Conservation (phyloP, 2,113 vertebrate genomes). For the Forbesichthys agassizii region DNA sequence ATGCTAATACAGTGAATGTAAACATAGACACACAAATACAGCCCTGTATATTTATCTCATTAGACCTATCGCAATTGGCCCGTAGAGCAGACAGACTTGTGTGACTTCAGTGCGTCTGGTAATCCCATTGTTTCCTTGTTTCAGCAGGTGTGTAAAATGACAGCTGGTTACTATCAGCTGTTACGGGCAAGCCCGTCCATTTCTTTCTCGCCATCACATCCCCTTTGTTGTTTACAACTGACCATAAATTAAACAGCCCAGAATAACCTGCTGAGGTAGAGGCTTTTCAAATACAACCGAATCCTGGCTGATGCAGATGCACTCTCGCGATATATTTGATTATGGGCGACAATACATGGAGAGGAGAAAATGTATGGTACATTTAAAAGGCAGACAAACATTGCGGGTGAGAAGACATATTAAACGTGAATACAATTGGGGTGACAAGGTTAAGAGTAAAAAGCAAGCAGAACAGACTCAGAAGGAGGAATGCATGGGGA, state of each 20-base stretch:
- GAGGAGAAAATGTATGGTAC: too few relatives aligned
- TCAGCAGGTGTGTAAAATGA: neutral
- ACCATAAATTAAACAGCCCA: neutral
- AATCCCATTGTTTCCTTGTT: constrained; percentile 4
- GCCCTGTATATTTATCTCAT: neutral
- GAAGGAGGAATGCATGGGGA: too few relatives aligned
- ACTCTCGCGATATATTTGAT: too few relatives aligned
- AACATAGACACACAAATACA: constrained; percentile 8
- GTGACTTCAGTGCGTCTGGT: neutral
- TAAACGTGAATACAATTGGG: too few relatives aligned
- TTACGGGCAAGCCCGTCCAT: neutral
- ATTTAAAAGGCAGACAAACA: too few relatives aligned
- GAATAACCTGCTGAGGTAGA: neutral
- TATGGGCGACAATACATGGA: too few relatives aligned
- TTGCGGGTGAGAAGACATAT: too few relatives aligned
- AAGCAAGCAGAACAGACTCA: too few relatives aligned
- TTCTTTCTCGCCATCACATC: neutral
- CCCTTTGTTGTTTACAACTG: neutral
- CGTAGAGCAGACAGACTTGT: neutral
- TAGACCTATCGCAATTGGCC: neutral
- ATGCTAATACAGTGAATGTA: neutral
- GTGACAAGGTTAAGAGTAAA: too few relatives aligned
- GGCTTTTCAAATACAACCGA: too few relatives aligned
- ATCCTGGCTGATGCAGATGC: too few relatives aligned
- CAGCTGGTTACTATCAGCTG: constrained; percentile 9